Evolutionary conservation across 2,888 invertebrate genomes (phyloP), one percentile per base, ranked within the genome.

Genomic region (Orgyia antiqua): DNA sequence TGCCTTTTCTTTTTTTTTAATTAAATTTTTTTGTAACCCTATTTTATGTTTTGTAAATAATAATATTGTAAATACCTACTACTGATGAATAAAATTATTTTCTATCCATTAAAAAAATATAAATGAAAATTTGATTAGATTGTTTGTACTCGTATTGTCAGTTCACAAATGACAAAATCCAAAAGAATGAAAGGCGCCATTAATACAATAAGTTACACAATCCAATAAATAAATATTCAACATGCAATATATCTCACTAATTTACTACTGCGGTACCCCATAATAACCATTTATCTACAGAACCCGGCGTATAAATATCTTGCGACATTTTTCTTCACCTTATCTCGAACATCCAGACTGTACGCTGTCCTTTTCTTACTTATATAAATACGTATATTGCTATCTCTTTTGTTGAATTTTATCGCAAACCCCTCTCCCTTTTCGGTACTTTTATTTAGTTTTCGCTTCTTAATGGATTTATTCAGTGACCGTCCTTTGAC

Each of bases 321-420:
- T 47, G 68, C 63, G 82, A 82, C 83, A 84, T 86, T 86, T 84
- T 86, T 84, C 84, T 79, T 75, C 53, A 65, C 67, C 75, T 84
- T 86, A 86, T 86, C 84, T 82, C 30, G 46, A 49, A 59, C 66
- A 67, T 60, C 71, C 84, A 84, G 83, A 74, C 80, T 60, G 41
- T 53, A 24, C 40, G 45, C 37, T 47, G 33, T 68, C 68, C 48
- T 55, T 45, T 48, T 70, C 58, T 27, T 31, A 10, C 62, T 32
- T 11, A 13, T 3, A 13, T 18, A 20, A 24, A 13, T 19, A n/a
- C 18, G 19, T 43, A 52, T 65, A 33, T 28, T 10, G 27, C 40
- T 36, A 33, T 71, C 68, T 52, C 59, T 30, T 21, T 73, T 42
- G 10, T 19, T 25, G 52, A 26, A 55, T 58, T 66, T 49, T 78